Evolutionary conservation across 2,888 invertebrate species (phyloP).

Genomic region (Penaeus monodon): DNA sequence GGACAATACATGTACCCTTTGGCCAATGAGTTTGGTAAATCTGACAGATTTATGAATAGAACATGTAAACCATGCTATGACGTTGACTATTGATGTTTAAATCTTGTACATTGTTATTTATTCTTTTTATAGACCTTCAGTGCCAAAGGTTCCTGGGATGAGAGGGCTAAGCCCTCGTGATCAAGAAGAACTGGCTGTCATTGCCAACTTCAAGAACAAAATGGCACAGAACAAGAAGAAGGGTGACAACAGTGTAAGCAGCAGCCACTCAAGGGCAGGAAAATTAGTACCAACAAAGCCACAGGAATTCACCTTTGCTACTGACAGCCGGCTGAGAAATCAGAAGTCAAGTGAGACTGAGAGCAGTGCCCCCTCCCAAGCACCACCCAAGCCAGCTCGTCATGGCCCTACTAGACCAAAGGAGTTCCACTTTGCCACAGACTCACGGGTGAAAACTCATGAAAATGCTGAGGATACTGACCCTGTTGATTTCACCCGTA

Average conservation of each 20-base stretch:
- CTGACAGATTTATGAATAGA: too few species aligned
- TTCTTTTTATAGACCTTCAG: background rate
- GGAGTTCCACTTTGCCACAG: slow-evolving; percentile 63
- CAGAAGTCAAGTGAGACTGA: slow-evolving; percentile 1
- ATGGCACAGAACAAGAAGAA: slow-evolving; percentile 31
- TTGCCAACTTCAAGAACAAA: slow-evolving; percentile 34
- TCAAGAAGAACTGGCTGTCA: slow-evolving; percentile 12
- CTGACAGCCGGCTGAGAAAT: slow-evolving; percentile 28
- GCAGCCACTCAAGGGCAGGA: background rate
- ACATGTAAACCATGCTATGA: background rate
- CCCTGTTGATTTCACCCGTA: slow-evolving; percentile 37
- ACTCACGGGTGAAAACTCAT: slow-evolving; percentile 43
- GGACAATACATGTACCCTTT: too few species aligned
- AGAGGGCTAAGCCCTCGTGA: slow-evolving; percentile 31
- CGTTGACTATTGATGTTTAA: background rate
- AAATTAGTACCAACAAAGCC: slow-evolving; percentile 46
- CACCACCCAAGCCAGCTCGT: background rate
- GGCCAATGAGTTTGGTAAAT: too few species aligned
- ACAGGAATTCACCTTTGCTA: slow-evolving; percentile 42
- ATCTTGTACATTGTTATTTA: too few species aligned
- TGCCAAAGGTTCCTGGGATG: background rate
- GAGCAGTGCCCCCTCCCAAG: background rate
- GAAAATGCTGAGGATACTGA: background rate
- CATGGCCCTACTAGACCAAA: slow-evolving; percentile 33
- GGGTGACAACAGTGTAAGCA: background rate